Conservation (phyloP, 2,113 vertebrate genomes). For the Melanotaenia duboulayi region DNA sequence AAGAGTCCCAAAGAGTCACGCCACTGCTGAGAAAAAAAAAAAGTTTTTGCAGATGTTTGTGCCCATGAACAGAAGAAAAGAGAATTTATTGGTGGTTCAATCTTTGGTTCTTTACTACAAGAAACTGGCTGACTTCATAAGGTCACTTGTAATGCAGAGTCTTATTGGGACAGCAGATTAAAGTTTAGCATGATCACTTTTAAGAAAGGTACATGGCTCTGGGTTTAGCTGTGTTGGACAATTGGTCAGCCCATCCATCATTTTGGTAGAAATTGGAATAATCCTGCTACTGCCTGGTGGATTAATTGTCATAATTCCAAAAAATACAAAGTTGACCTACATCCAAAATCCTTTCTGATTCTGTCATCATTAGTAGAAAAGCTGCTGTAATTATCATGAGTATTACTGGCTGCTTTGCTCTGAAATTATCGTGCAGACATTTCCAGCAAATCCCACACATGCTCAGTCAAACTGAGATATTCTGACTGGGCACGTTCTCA, state of each 20-base stretch:
- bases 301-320: neutral
- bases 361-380: neutral
- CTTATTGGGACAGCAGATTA: neutral
- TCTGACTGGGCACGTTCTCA: neutral
- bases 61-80: neutral
- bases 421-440: neutral
- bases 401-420: neutral
- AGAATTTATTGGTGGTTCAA: neutral
- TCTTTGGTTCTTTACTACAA: neutral
- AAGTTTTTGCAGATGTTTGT: neutral
- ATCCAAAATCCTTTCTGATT: no score
- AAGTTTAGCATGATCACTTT: neutral
- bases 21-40: neutral
- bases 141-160: neutral
- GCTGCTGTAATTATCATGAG: neutral
- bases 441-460: neutral
- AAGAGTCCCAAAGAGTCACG: conserved; percentile 10
- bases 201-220: neutral
- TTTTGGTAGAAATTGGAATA: neutral
- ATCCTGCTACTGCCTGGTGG: neutral
- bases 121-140: neutral
- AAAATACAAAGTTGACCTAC: neutral
- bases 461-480: neutral
- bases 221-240: neutral
- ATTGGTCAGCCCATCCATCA: neutral